A percentile compares a stretch with the other conserved stretches of the same genome.
phyloP scores from a whole-genome alignment of 2,888 invertebrate species.

The Lamellibrachia satsuma region DNA sequence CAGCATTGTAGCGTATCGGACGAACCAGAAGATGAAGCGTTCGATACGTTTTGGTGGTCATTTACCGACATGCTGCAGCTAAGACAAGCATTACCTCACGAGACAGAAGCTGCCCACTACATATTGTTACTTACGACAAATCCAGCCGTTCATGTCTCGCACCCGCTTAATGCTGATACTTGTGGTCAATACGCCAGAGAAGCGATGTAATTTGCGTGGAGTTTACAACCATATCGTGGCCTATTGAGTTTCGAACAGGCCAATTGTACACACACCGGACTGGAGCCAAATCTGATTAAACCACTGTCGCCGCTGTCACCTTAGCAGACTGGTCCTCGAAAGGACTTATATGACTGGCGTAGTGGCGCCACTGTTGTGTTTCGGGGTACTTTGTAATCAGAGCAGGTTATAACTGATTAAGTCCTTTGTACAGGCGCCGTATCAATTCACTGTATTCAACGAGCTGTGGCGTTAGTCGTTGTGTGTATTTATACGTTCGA shows the following conservation, averaged over 20 bases:
- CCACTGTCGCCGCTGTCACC: not conserved
- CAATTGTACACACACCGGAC: not conserved
- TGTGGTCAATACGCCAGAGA: not conserved
- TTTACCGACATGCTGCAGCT: no score
- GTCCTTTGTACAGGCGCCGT: not conserved
- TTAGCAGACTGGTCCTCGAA: not conserved
- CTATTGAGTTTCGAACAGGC: not conserved
- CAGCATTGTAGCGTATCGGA: no score
- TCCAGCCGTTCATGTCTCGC: not conserved
- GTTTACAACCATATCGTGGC: not conserved
- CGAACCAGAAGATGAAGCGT: no score
- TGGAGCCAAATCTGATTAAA: not conserved
- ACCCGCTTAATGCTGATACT: not conserved
- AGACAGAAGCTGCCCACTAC: not conserved
- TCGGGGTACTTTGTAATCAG: not conserved
- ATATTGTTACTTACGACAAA: not conserved
- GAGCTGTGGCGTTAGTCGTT: not conserved
- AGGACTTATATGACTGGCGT: not conserved
- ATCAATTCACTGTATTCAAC: not conserved
- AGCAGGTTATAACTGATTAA: slow-evolving; percentile 12
- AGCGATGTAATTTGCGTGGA: not conserved
- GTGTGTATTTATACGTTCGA: not conserved
- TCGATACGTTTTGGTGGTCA: no score
- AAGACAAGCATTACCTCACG: no score
- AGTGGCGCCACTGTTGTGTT: not conserved